Conservation (phyloP, 2,888 invertebrate genomes). For the Leucophora obtusa region DNA sequence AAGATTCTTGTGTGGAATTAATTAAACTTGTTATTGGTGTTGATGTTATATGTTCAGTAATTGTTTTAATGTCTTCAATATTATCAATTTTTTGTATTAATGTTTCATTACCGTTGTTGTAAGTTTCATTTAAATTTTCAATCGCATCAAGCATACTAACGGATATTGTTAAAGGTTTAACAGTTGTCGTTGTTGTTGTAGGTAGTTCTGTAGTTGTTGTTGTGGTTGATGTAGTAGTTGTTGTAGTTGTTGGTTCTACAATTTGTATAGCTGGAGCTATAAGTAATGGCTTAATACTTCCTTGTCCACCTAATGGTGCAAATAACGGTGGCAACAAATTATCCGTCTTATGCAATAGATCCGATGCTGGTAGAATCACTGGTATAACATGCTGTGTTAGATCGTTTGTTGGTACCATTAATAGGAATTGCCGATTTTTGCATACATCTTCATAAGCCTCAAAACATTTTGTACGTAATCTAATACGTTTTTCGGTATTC, state of each 20-base stretch:
- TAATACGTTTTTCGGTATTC: constrained; percentile 85
- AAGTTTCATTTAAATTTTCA: constrained; percentile 34
- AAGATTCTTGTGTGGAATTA: constrained; percentile 29
- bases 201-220: constrained; percentile 63
- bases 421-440: constrained; percentile 63
- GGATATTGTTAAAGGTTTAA: constrained; percentile 35
- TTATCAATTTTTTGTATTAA: constrained; percentile 24
- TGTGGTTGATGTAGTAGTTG: constrained; percentile 64
- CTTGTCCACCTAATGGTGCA: constrained; percentile 69
- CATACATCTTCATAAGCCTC: constrained; percentile 77
- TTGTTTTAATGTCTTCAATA: not conserved
- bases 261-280: constrained; percentile 62
- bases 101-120: constrained; percentile 38
- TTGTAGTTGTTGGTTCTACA: constrained; percentile 63
- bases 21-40: constrained; percentile 17
- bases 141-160: constrained; percentile 3
- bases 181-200: constrained; percentile 57
- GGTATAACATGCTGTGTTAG: constrained; percentile 73
- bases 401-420: constrained; percentile 73
- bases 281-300: constrained; percentile 70
- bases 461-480: constrained; percentile 83
- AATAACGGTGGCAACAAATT: constrained; percentile 74
- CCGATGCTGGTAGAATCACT: constrained; percentile 74
- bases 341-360: constrained; percentile 69
- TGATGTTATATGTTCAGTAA: not conserved